Evolutionary conservation across 2,888 invertebrate species (phyloP), one percentile per base, ranked within the genome.

Genomic region (Eulithis testata): DNA sequence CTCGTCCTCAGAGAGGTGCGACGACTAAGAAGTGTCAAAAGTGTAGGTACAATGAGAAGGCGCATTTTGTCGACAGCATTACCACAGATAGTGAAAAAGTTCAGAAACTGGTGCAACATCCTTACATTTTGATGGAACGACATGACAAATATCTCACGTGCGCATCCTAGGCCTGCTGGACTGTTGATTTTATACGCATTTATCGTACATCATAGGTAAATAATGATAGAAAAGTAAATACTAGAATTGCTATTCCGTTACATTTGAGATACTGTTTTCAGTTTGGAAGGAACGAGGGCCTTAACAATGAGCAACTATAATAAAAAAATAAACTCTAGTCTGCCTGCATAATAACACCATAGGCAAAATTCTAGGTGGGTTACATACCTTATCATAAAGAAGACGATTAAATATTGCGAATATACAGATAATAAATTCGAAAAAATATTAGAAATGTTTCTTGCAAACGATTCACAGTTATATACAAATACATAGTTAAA

Each of bases 281-380:
- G 69, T 27, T 68, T 59, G 54, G 63, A 40, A 47, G 73, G 66
- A 76, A 78, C 68, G 61, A 57, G 21, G 57, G 54, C 55, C 27
- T 2, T 66, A 66, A 85, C 78, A 85, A 87, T 87, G 84, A 89
- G 87, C 89, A 85, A 86, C 89, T 88, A 69, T 74, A 83, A 14
- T 91, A 88, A 89, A 91, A 91, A 91, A 90, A 91, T 90, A 91
- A 86, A 83, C 78, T 85, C 86, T 89, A 90, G 87, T 87, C 83
- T 87, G 90, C 88, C 50, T 43, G 51, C 9, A 85, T 88, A 90
- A 90, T 83, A 81, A 85, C 87, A 83, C 63, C 60, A 45, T 63
- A 63, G 63, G 85, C 86, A 88, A 86, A 85, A 85, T 79, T 82
- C 88, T 90, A 90, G 82, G 88, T 89, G 89, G 88, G 83, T 79